A percentile compares a stretch with the other conserved stretches of the same genome.
phyloP scores from a whole-genome alignment of 2,797 vertebrate genomes.

The Amblyopsis hoosieri region DNA sequence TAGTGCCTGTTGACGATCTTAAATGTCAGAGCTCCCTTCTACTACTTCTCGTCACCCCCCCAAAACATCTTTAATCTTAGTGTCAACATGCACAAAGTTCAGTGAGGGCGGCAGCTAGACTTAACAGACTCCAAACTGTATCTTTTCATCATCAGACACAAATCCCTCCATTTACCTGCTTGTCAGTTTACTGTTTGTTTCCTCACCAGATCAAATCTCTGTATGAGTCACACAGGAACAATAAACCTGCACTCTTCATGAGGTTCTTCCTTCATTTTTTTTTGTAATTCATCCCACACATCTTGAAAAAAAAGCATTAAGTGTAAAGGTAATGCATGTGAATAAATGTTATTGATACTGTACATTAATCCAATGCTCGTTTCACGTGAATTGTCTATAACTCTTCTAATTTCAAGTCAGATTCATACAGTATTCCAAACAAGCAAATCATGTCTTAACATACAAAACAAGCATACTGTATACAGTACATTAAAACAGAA shows the following conservation, averaged over 20 bases:
- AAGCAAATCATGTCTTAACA: too few species aligned
- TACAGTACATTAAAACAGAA: too few species aligned
- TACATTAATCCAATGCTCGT: too few species aligned
- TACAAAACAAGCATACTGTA: too few species aligned
- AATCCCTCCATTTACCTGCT: conserved; percentile 55
- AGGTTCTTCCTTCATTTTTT: not conserved
- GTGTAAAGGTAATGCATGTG: not conserved
- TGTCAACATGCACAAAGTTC: conserved; percentile 48
- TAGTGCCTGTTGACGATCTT: conserved; percentile 51
- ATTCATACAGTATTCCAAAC: too few species aligned
- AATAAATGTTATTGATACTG: too few species aligned
- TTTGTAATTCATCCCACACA: conserved; percentile 10
- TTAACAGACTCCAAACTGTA: conserved; percentile 61
- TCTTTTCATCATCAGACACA: conserved; percentile 53
- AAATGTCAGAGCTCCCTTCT: conserved; percentile 78
- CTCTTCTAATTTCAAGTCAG: too few species aligned
- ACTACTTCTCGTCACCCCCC: conserved; percentile 36
- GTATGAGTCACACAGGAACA: conserved; percentile 52
- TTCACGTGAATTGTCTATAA: too few species aligned
- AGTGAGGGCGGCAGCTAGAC: conserved; percentile 52
- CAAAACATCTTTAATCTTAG: conserved; percentile 63
- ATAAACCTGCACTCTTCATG: conserved; percentile 42
- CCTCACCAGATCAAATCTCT: conserved; percentile 49
- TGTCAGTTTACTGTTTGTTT: conserved; percentile 65
- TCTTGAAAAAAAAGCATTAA: not conserved